Evolutionary conservation across 2,797 vertebrate species (phyloP).

Genomic region (Poeciliopsis paucimaculata): DNA sequence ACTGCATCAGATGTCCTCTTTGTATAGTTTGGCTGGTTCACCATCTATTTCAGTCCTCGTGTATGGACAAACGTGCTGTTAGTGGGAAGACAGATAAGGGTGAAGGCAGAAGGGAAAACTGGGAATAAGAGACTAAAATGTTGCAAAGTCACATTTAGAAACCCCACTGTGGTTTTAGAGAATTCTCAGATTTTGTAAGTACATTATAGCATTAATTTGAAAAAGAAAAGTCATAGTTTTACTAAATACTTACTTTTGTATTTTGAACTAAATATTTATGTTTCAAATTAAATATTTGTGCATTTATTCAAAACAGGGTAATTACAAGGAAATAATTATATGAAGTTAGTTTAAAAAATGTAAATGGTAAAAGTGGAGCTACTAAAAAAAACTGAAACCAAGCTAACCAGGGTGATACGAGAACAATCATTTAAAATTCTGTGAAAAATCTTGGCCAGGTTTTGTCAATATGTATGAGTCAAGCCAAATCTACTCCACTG

Average conservation of each 20-base stretch:
- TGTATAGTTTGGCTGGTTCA: slow-evolving; percentile 47
- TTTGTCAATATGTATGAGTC: background rate
- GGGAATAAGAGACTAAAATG: background rate
- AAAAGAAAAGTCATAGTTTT: background rate
- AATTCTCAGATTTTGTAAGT: slow-evolving; percentile 14
- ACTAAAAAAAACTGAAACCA: background rate
- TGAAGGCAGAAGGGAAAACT: slow-evolving; percentile 11
- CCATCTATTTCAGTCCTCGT: slow-evolving; percentile 58
- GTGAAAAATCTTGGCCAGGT: background rate
- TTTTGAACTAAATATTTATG: no score
- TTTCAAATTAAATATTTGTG: no score
- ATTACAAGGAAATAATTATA: background rate
- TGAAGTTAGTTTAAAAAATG: background rate
- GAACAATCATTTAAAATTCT: background rate
- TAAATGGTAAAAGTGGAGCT: no score
- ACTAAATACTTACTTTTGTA: no score
- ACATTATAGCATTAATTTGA: background rate
- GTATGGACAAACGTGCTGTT: slow-evolving; percentile 57
- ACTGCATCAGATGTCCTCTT: slow-evolving; percentile 57
- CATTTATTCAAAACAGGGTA: background rate
- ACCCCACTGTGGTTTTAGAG: slow-evolving; percentile 17
- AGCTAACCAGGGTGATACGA: background rate
- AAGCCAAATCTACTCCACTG: background rate
- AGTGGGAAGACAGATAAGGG: slow-evolving; percentile 37
- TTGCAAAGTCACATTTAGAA: slow-evolving; percentile 2